phyloP scores from a whole-genome alignment of 2,888 invertebrate genomes.

The Sthenelais limicola region DNA sequence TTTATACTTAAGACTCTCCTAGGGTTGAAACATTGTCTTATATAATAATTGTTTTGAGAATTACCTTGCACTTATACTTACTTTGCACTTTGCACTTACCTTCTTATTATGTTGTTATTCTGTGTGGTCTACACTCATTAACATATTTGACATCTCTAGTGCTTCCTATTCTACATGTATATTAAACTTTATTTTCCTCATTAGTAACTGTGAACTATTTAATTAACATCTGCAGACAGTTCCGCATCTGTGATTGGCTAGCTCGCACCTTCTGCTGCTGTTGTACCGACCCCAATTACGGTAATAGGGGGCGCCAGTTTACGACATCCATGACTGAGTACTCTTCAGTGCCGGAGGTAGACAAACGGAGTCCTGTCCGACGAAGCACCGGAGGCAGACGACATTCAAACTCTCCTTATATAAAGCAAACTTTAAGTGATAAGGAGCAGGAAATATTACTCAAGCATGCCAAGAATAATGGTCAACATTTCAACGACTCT shows the following conservation, averaged over 20 bases:
- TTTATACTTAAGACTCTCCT: too few relatives aligned
- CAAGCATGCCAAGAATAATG: constrained; percentile 12
- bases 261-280: constrained; percentile 6
- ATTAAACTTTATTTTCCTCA: too few relatives aligned
- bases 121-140: too few relatives aligned
- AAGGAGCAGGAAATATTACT: constrained; percentile 29
- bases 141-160: too few relatives aligned
- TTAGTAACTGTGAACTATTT: too few relatives aligned
- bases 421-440: constrained; percentile 5
- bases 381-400: background rate
- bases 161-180: too few relatives aligned
- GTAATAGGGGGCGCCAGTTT: background rate
- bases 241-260: background rate
- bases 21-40: too few relatives aligned
- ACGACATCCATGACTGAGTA: constrained; percentile 21
- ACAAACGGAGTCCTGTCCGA: background rate
- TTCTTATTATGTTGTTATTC: too few relatives aligned
- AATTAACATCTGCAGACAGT: constrained; percentile 20
- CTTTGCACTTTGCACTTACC: too few relatives aligned
- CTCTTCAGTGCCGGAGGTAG: constrained; percentile 3
- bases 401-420: constrained; percentile 21
- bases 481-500: background rate
- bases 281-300: constrained; percentile 4
- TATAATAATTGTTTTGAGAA: too few relatives aligned
- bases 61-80: too few relatives aligned